Evolutionary conservation across 1,140 invertebrate genomes (phyloP).

Genomic region (Trichoplusia ni): DNA sequence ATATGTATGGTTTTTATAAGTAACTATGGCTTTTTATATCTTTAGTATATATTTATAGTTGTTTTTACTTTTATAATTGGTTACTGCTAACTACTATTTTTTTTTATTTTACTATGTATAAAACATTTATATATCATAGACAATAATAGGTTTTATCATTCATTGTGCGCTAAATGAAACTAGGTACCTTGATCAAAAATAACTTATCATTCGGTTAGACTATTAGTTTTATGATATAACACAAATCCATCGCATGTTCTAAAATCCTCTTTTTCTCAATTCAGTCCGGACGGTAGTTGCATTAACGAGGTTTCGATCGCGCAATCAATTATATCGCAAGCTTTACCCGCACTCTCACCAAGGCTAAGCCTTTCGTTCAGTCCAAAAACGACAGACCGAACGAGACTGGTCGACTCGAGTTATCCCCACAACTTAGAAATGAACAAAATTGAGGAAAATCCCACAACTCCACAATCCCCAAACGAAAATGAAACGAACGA

Average conservation of each 20-base stretch:
- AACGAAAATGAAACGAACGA: slow-evolving; percentile 46
- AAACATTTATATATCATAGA: too few species aligned
- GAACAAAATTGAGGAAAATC: slow-evolving; percentile 64
- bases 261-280: slow-evolving; percentile 58
- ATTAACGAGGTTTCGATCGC: slow-evolving; percentile 79
- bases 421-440: slow-evolving; percentile 71
- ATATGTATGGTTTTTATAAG: slow-evolving; percentile 37
- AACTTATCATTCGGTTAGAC: too few species aligned
- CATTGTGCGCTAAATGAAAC: too few species aligned
- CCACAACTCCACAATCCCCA: slow-evolving; percentile 53
- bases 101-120: too few species aligned
- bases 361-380: slow-evolving; percentile 73
- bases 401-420: slow-evolving; percentile 73
- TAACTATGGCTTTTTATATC: background rate
- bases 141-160: too few species aligned
- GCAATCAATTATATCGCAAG: slow-evolving; percentile 80
- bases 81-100: too few species aligned
- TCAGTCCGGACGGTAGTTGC: slow-evolving; percentile 79
- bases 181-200: too few species aligned
- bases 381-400: slow-evolving; percentile 75
- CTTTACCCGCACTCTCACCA: slow-evolving; percentile 76
- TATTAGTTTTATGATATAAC: slow-evolving; percentile 18
- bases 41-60: background rate
- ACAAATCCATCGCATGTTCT: slow-evolving; percentile 45
- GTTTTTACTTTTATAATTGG: too few species aligned